Evolutionary conservation across 2,888 invertebrate genomes (phyloP), one percentile per base, ranked within the genome.

Genomic region (Scaptomyza reducta): DNA sequence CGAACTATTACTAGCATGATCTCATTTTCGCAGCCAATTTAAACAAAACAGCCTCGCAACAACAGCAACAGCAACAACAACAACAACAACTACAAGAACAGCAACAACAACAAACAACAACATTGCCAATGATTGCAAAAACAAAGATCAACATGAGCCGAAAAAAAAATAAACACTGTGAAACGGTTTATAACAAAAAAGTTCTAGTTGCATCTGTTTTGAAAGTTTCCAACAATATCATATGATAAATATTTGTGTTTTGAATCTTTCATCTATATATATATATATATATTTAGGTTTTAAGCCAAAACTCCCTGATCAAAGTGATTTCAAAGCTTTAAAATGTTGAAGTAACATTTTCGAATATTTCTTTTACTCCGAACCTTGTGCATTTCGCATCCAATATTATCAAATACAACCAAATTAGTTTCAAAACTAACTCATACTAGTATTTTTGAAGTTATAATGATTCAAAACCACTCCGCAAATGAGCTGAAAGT

Each of bases 11-110:
- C 33, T 35, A 11, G 29, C 41, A 69, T 72, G 72, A 72, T 74
- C 72, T 72, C 72, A 72, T 72, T 69, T 63, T 46, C 7, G 40
- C 18, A 25, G 31, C 18, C 69, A 58, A 64, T 59, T 64, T 65
- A 57, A 57, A 55, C 65, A 71, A 65, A 65, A 18, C 29, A 57
- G 40, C 10, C 16, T 14, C 40, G 5, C n/a, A 33, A 13, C n/a
- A 35, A 14, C 38, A 38, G 9, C 40, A 40, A 10, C 40, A 40
- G 16, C 38, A 38, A 14, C 7, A 38, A 38, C 14, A 14, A 14
- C 38, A 2, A 9, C 6, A 38, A 38, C 14, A 2, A 7, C n/a
- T 14, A 14, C 38, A 5, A 35, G n/a, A 41, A 9, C n/a, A n/a
- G n/a, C n/a, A n/a, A n/a, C n/a, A n/a, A 40, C n/a, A 25, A 35